These are phyloP conservation scores for Syngnathus typhle DNA, from an alignment of 2,113 vertebrate genomes.

Conservation along the genomic window DNA sequence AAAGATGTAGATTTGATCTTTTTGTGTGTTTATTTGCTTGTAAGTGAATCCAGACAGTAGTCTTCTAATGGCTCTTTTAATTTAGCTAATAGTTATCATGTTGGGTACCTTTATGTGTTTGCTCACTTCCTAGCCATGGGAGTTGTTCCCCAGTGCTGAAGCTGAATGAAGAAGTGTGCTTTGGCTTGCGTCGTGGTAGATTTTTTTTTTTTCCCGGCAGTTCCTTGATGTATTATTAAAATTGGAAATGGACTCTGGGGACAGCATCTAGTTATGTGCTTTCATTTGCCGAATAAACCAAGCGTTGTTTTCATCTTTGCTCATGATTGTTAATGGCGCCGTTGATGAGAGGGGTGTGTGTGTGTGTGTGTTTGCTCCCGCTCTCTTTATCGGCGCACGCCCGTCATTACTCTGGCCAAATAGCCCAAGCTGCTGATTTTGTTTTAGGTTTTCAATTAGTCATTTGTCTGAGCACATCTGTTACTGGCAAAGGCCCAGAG, in stretches of 20 bases:
- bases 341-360: conserved; percentile 94
- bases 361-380: conserved; percentile 71
- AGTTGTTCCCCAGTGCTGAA: conserved; percentile 84
- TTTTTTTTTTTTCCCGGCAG: conserved; percentile 74
- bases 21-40: conserved; percentile 72
- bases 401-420: conserved; percentile 97
- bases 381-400: conserved; percentile 83
- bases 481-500: conserved; percentile 87
- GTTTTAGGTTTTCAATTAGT: conserved; percentile 99
- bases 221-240: conserved; percentile 99
- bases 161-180: conserved; percentile 91
- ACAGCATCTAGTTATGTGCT: conserved; percentile 97
- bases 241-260: conserved; percentile 99
- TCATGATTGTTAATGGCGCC: conserved; percentile 99
- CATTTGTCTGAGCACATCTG: conserved; percentile 99
- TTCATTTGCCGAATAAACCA: conserved; percentile 99
- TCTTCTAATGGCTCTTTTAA: conserved; percentile 93
- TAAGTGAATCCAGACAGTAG: conserved; percentile 71
- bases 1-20: conserved; percentile 42
- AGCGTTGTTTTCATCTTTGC: conserved; percentile 99
- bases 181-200: conserved; percentile 89
- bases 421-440: conserved; percentile 95
- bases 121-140: conserved; percentile 92
- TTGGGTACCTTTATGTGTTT: conserved; percentile 98
- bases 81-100: conserved; percentile 99